Evolutionary conservation across 2,888 invertebrate genomes (phyloP), one percentile per base, ranked within the genome.

Genomic region (Drosophila nigritarsus): DNA sequence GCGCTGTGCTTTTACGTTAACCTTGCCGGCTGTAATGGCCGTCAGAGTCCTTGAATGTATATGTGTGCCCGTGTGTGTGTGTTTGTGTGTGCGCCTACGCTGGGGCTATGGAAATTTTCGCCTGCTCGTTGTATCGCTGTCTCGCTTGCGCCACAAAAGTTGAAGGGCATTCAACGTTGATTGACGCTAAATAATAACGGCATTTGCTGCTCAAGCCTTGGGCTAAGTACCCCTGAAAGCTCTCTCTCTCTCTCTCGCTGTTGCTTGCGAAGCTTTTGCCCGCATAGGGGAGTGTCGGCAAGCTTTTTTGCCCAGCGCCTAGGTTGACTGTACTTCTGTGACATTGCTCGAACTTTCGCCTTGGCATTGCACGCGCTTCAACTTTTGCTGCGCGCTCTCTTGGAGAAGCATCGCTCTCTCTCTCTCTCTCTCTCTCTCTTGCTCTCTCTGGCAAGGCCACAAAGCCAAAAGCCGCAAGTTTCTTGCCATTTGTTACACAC

Each of bases 281-380:
- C 36, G 15, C n/a, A 38, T 49, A 62, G 70, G 68, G 73, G 83
- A 70, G 71, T 53, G 84, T 70, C 58, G 58, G 29, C 36, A 29
- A 71, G 68, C 71, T 75, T 55, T 65, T 56, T 27, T 40, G 45
- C 48, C 45, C 62, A 45, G 38, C 64, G 38, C 67, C 60, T 59
- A 78, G 83, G 89, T 87, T 87, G 87, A 87, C 87, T 90, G 90
- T 90, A 85, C 85, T 82, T 85, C 75, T 62, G 60, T 86, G 84
- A 64, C 86, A 89, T 78, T 82, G 89, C 67, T 55, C 68, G 66
- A 86, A 80, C 86, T 90, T 87, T 88, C 55, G 81, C 87, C 87
- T 87, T 87, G 87, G 90, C 87, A 87, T 87, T 87, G 87, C 76
- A 90, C 87, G 89, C 89, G 71, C 75, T 73, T 85, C 89, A 85